These are phyloP conservation scores for Paedocypris sp. DNA, from an alignment of 2,113 vertebrate species.

Conservation along the genomic window DNA sequence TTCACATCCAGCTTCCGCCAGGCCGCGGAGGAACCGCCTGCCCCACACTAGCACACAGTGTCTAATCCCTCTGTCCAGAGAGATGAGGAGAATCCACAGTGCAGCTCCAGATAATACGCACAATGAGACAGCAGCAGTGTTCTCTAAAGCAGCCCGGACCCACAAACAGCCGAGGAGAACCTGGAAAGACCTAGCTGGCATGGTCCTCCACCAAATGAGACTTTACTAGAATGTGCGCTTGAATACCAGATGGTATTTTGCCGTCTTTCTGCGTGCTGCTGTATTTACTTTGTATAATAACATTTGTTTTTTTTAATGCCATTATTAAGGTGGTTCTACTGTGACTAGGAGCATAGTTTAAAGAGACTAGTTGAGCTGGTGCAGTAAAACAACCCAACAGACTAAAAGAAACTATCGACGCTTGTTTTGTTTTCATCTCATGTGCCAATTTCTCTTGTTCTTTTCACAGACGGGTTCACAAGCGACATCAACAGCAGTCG, in stretches of 20 bases:
- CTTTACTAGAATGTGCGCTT: no score
- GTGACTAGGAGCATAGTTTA: no score
- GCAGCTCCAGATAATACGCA: constrained; percentile 28
- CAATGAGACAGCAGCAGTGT: not conserved
- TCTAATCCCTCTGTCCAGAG: constrained; percentile 58
- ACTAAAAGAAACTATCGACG: constrained; percentile 24
- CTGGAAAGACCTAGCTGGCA: no score
- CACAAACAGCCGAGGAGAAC: not conserved
- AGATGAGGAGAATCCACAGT: constrained; percentile 45
- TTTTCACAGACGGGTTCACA: constrained; percentile 62
- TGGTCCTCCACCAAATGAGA: no score
- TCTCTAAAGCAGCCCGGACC: not conserved
- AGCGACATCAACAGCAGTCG: constrained; percentile 58
- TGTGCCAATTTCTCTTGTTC: not conserved
- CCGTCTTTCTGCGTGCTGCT: no score
- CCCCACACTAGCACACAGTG: constrained; percentile 33
- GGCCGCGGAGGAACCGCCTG: constrained; percentile 37
- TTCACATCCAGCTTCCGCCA: constrained; percentile 1
- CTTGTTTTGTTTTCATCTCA: not conserved
- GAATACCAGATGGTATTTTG: no score
- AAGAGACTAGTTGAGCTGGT: no score
- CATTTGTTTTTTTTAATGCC: no score
- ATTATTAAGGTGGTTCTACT: no score
- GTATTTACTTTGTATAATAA: no score
- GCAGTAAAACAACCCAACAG: constrained; percentile 30